Percentiles rank a stretch among this genome's conserved stretches.
Evolutionary conservation across 2,888 invertebrate genomes (phyloP).

Genomic region (Nomada fabriciana): DNA sequence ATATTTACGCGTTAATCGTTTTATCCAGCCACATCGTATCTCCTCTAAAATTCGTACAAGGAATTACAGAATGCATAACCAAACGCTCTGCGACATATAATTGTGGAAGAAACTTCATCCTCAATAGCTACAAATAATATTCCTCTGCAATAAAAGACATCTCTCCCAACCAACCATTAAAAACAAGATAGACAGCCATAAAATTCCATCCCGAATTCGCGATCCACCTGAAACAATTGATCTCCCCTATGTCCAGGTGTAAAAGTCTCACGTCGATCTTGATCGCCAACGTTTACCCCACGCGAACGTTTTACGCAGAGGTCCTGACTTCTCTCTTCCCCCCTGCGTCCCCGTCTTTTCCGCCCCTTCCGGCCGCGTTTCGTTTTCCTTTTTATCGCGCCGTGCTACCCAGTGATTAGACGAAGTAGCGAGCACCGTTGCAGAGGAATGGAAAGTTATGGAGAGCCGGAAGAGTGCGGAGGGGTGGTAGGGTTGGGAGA

Average conservation of each 20-base stretch:
- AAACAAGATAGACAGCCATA: background rate
- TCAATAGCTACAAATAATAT: too few relatives aligned
- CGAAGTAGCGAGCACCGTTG: constrained; percentile 54
- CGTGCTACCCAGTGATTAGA: constrained; percentile 62
- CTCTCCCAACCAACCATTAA: background rate
- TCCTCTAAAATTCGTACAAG: too few relatives aligned
- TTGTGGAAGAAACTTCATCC: too few relatives aligned
- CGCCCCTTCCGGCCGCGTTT: constrained; percentile 31
- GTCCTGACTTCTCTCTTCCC: constrained; percentile 25
- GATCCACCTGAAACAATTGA: background rate
- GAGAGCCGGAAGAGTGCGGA: constrained; percentile 28
- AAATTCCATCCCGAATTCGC: background rate
- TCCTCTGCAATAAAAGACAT: too few relatives aligned
- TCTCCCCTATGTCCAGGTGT: background rate
- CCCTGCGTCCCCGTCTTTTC: constrained; percentile 4
- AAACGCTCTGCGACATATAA: too few relatives aligned
- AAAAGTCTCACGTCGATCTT: constrained; percentile 6
- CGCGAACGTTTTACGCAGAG: constrained; percentile 30
- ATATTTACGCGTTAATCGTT: background rate
- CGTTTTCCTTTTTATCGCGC: constrained; percentile 53
- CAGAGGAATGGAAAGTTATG: constrained; percentile 49
- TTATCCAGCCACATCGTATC: background rate
- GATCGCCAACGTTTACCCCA: constrained; percentile 11
- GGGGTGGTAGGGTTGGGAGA: constrained; percentile 25
- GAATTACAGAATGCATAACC: too few relatives aligned